Evolutionary conservation across 2,888 invertebrate species (phyloP), one percentile per base, ranked within the genome.

Genomic region (Oasisia sp.): DNA sequence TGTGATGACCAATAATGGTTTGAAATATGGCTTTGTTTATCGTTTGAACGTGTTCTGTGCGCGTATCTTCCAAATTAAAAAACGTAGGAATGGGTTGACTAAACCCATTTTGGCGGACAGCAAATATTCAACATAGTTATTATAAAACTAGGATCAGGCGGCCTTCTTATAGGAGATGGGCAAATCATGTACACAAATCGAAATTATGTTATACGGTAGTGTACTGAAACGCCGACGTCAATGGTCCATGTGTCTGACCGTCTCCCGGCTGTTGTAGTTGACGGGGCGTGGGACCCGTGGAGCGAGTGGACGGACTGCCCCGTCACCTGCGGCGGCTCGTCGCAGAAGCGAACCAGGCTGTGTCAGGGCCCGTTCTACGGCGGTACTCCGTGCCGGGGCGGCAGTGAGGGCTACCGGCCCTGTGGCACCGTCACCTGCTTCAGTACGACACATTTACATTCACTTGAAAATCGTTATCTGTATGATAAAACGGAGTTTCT

Each of bases 221-320:
- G 27, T 58, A 58, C 58, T 8, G 19, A 58, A 19, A 14, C 58
- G 19, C 27, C 58, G 58, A 58, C 14, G 58, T 27, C 58, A n/a
- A n/a, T 38, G 38, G 38, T 4, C 7, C 1, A 74, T 74, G 27
- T 27, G 27, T 74, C 5, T 27, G 19, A n/a, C 19, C 56, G 14
- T 90, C 32, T 90, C 90, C 44, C n/a, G 19, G 90, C 12, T 56
- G 32, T 32, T 58, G 12, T 32, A 91, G 91, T 91, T 74, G 91
- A 91, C 58, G 91, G 91, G 8, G 50, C 11, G 32, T 91, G 91
- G 91, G 58, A 32, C 50, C 32, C 50, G 58, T 91, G 91, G 91
- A 56, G 56, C 11, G 58, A 32, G 12, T 91, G 89, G 58, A 19
- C 50, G 12, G 45, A 38, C 4, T 91, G 91, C 50, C 44, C 44